These are phyloP conservation scores for Cephus nigrinus DNA, from an alignment of 2,888 invertebrate species.

Conservation along the genomic window DNA sequence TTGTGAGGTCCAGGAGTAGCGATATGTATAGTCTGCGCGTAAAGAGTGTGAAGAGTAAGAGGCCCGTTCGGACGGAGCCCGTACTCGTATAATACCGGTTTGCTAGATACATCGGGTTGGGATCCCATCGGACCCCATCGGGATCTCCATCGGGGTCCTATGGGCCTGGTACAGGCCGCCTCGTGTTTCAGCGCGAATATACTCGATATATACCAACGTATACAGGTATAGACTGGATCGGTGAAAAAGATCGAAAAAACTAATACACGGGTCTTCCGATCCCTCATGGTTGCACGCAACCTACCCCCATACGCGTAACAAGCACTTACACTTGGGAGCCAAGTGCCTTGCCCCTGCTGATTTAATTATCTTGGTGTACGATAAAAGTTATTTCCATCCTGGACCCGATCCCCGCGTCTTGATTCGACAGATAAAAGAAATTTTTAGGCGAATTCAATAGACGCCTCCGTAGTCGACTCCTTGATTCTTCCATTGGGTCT, in stretches of 20 bases:
- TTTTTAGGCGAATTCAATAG: neutral
- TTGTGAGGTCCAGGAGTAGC: neutral
- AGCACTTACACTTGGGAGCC: neutral
- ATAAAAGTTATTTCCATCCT: neutral
- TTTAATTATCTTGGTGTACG: neutral
- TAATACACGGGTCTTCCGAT: neutral
- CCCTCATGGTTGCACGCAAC: neutral
- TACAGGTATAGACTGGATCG: neutral
- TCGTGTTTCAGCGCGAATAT: neutral
- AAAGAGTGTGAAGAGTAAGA: conserved; percentile 15
- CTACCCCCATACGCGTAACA: neutral
- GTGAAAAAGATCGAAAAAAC: neutral
- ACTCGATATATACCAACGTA: neutral
- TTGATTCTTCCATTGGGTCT: neutral
- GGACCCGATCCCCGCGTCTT: neutral
- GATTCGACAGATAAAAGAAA: neutral
- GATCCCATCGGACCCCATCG: neutral
- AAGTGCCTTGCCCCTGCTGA: neutral
- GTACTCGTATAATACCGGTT: conserved; percentile 38
- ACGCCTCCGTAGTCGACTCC: neutral
- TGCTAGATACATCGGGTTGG: conserved; percentile 21
- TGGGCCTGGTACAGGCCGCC: neutral
- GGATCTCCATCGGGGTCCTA: conserved; percentile 1
- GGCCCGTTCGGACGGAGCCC: conserved; percentile 23
- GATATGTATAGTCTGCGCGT: neutral